Evolutionary conservation across 2,797 vertebrate genomes (phyloP), one percentile per base, ranked within the genome.

Genomic region (Acropternis orthonyx): DNA sequence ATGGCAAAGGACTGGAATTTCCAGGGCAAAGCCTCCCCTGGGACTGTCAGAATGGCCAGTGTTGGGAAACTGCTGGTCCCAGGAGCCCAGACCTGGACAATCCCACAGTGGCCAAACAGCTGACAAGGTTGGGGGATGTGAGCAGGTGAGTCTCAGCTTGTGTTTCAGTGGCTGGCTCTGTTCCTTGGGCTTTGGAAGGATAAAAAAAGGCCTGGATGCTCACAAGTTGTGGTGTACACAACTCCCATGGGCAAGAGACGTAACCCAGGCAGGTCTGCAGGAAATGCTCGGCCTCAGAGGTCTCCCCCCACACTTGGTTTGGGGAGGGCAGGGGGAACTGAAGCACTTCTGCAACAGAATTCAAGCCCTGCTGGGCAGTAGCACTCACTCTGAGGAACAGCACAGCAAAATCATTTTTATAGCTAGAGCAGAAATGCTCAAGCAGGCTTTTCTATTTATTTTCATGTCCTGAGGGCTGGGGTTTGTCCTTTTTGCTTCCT

Each of bases 401-500:
- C 51, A 37, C 66, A 78, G 83, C 55, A 91, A 83, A 88, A 52
- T 14, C 9, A 48, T 18, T 87, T 88, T 74, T 52, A 79, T 0
- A 63, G 74, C 71, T 58, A 6, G 32, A 84, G 73, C 63, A 86
- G 69, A 32, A 81, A 69, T 56, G 80, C 59, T 95, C 92, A 92
- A 59, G 63, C 76, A 92, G 80, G 48, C 37, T 91, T 49, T 86
- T 32, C 65, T 18, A 87, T 83, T 95, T 77, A 81, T 43, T 76
- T 46, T 49, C 7, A 6, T 85, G 86, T 82, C 86, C 94, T 82
- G 63, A 94, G 90, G 81, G 67, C 32, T 89, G 54, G 56, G 92
- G 36, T 87, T 94, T 94, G 88, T 61, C 69, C 81, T 89, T 56
- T 51, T 22, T 62, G 65, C 78, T 54, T 80, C 88, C 92, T 87